Base-by-base conservation (phyloP, 2,888 invertebrate species). In the Trissolcus brochymenae region DNA sequence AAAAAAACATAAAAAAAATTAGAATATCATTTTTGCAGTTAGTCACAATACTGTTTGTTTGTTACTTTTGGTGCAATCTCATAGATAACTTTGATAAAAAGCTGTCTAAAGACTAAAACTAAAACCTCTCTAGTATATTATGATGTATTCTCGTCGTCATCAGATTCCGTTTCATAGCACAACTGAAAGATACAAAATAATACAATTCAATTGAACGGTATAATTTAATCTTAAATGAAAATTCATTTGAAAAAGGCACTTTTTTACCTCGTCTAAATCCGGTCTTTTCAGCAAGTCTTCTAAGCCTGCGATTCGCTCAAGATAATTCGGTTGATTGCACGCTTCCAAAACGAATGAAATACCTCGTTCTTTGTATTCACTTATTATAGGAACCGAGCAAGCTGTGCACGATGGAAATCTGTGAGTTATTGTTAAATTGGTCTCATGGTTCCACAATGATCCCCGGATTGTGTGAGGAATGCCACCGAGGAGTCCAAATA, bases 401-500 rank as follows among this genome's bases (percentile, higher is more conserved):
- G 97, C 99, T 53, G 97, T 96, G 86, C 99, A 99, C 80, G 95
- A 94, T 65, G 93, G 92, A 90, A 97, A 99, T 82, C 95, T 94
- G 60, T 93, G 91, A 50, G 96, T 96, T 1, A 96, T 95, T 0
- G 98, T 98, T 64, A 94, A 88, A 46, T 97, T 93, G 59, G 94
- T 94, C 80, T 94, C 94, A 87, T 94, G 96, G 50, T 93, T 92
- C 80, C 95, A 94, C 3, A 99, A 90, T 88, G 96, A 98, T 0
- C 98, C 98, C 43, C 99, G 92, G 80, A 99, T 95, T 4, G 98
- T 95, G 88, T 99, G 98, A 0, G 98, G 98, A 29, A 98, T 90
- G 0, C 95, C 91, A 0, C 98, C 98, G 0, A 98, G 90, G 1
- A 94, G 90, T 0, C 94, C 93, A 82, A 93, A 91, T 14, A 76